Conservation (phyloP, 2,113 vertebrate species). For the Condylura cristata region DNA sequence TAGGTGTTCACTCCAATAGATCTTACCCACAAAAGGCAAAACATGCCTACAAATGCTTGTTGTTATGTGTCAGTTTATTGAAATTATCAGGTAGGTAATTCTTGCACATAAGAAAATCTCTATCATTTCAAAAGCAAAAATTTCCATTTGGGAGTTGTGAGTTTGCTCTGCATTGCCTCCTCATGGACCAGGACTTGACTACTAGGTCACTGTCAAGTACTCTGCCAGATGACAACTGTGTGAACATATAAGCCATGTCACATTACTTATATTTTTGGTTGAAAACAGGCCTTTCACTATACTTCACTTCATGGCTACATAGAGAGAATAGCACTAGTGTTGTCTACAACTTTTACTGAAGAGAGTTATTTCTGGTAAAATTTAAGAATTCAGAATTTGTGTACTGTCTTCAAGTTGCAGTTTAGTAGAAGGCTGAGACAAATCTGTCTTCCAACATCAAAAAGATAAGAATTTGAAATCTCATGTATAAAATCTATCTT, state of each 20-base stretch:
- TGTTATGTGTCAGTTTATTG: not conserved
- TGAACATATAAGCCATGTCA: not conserved
- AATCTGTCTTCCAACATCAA: not conserved
- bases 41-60: not conserved
- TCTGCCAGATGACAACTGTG: not conserved
- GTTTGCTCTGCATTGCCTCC: not conserved
- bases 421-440: not conserved
- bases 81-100: not conserved
- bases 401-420: not conserved
- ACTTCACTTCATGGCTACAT: not conserved
- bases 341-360: not conserved
- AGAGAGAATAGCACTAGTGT: not conserved
- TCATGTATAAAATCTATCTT: not conserved
- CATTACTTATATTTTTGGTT: not conserved
- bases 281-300: not conserved
- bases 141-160: not conserved
- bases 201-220: not conserved
- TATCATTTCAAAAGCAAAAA: not conserved
- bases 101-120: not conserved
- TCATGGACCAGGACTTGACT: not conserved
- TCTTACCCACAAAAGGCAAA: not conserved
- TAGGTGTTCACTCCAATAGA: not conserved
- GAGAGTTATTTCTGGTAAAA: not conserved
- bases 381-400: not conserved
- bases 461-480: not conserved